phyloP scores from a whole-genome alignment of 1,140 invertebrate genomes.

The Octopus sinensis region DNA sequence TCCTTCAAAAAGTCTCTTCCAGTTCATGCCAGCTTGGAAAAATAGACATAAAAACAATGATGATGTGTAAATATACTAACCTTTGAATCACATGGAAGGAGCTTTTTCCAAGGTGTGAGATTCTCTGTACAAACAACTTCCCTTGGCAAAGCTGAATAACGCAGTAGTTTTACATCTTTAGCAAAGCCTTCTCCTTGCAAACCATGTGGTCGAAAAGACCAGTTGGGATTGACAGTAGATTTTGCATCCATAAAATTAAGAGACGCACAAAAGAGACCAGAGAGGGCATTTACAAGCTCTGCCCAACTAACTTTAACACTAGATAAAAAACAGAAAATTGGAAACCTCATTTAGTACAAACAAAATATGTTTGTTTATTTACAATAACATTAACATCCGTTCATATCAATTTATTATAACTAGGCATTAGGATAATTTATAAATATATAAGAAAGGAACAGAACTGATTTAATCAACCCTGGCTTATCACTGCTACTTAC shows the following conservation, averaged over 20 bases:
- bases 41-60: too few relatives aligned
- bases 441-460: too few relatives aligned
- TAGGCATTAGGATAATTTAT: too few relatives aligned
- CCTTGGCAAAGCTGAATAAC: conserved; percentile 84
- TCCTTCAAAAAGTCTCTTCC: too few relatives aligned
- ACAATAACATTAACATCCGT: neutral
- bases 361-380: too few relatives aligned
- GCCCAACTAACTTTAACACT: conserved; percentile 80
- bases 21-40: too few relatives aligned
- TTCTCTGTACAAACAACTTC: conserved; percentile 99
- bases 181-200: conserved; percentile 58
- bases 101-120: conserved; percentile 95
- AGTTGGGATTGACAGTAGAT: conserved; percentile 80
- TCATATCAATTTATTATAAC: neutral
- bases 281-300: conserved; percentile 81
- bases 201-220: conserved; percentile 76
- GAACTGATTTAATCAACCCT: too few relatives aligned
- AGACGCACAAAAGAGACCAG: conserved; percentile 91
- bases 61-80: conserved; percentile 27
- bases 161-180: conserved; percentile 54
- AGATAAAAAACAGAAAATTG: conserved; percentile 24
- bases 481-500: too few relatives aligned
- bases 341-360: conserved; percentile 7
- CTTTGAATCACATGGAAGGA: conserved; percentile 76
- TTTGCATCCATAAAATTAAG: conserved; percentile 91